Percentiles rank a stretch among this genome's conserved stretches.
Conservation (phyloP, 2,113 vertebrate genomes). For the Heloderma charlesbogerti region DNA sequence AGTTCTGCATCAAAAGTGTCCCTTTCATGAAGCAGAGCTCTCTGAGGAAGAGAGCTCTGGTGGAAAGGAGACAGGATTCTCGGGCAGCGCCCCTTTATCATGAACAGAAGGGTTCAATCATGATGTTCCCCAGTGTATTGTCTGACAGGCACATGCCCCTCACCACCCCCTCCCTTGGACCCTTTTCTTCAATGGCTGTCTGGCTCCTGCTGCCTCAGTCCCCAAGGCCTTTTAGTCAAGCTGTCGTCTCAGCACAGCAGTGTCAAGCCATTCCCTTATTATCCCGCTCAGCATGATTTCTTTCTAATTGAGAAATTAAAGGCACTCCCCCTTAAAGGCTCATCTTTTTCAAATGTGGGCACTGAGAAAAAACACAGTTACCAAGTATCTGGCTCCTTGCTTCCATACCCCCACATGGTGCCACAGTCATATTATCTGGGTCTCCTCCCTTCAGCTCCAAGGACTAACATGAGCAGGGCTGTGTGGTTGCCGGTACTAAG, state of each 20-base stretch:
- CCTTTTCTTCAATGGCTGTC: background rate
- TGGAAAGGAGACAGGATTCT: background rate
- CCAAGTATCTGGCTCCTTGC: background rate
- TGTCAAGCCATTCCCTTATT: slow-evolving; percentile 6
- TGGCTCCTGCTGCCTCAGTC: background rate
- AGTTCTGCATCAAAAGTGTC: background rate
- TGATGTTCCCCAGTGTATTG: background rate
- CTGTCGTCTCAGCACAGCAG: background rate
- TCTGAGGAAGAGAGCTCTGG: background rate
- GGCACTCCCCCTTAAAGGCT: background rate
- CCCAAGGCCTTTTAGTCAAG: background rate
- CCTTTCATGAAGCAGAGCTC: background rate
- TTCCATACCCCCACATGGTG: background rate
- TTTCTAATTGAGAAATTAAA: slow-evolving; percentile 21
- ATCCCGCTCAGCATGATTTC: background rate
- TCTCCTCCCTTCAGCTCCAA: background rate
- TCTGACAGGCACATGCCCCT: background rate
- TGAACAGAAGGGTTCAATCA: background rate
- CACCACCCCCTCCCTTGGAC: background rate
- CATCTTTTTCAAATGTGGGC: background rate
- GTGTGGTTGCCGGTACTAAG: background rate
- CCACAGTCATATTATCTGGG: background rate
- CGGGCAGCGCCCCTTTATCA: background rate
- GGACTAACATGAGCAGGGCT: background rate
- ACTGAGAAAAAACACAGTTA: background rate